These are phyloP conservation scores for Triplophysa tibetana DNA, from an alignment of 2,113 vertebrate genomes.

Conservation along the genomic window DNA sequence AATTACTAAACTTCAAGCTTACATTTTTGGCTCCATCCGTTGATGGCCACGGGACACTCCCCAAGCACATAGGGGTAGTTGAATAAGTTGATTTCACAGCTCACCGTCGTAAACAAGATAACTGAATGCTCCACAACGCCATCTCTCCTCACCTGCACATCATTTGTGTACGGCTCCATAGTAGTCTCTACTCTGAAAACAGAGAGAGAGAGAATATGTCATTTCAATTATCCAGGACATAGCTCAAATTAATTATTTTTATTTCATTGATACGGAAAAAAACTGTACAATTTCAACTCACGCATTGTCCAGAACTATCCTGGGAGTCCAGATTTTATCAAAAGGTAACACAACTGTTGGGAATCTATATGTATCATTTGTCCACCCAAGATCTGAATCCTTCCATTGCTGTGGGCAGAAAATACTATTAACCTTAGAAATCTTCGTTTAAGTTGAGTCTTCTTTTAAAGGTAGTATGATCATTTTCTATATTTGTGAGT, in stretches of 20 bases:
- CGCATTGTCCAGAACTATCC: slow-evolving; percentile 68
- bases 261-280: neutral
- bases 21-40: slow-evolving; percentile 55
- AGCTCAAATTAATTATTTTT: no score
- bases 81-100: slow-evolving; percentile 73
- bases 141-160: slow-evolving; percentile 62
- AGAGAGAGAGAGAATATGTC: neutral
- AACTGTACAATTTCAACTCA: slow-evolving; percentile 53
- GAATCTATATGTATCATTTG: slow-evolving; percentile 54
- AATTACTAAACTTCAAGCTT: neutral
- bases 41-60: slow-evolving; percentile 66
- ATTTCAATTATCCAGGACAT: neutral
- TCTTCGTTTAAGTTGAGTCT: neutral
- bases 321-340: slow-evolving; percentile 68
- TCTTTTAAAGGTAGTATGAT: neutral
- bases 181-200: slow-evolving; percentile 55
- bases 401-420: slow-evolving; percentile 62
- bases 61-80: slow-evolving; percentile 70
- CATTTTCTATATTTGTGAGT: neutral
- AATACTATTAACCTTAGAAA: neutral
- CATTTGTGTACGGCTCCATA: slow-evolving; percentile 47
- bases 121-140: slow-evolving; percentile 59
- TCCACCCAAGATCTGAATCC: slow-evolving; percentile 66
- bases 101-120: slow-evolving; percentile 58
- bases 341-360: slow-evolving; percentile 63